A percentile compares a stretch with the other conserved stretches of the same genome.
Conservation (phyloP, 2,888 invertebrate species). For the Apodemia hepburni region DNA sequence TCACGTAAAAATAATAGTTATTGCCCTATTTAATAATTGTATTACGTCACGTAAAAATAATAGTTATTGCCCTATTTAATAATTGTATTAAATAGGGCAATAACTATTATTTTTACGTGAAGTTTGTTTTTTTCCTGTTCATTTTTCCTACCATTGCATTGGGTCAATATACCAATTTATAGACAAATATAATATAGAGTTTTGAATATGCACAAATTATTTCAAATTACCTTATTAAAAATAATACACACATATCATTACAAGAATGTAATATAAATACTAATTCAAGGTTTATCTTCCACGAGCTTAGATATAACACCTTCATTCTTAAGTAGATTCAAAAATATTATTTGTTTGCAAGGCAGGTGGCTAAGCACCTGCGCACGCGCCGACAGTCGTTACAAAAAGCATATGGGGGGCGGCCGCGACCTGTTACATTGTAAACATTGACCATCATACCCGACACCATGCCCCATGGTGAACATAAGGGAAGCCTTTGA, state of each 20-base stretch:
- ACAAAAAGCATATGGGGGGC: conserved; percentile 60
- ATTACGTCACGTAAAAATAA: too few relatives aligned
- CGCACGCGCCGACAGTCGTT: conserved; percentile 67
- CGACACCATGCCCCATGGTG: conserved; percentile 29
- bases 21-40: too few relatives aligned
- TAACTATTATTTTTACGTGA: too few relatives aligned
- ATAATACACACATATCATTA: not conserved
- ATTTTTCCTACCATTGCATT: too few relatives aligned
- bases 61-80: too few relatives aligned
- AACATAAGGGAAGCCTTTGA: conserved; percentile 61
- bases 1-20: too few relatives aligned
- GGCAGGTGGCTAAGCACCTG: conserved; percentile 78
- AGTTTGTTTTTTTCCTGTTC: too few relatives aligned
- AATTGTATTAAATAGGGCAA: too few relatives aligned
- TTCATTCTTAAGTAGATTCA: conserved; percentile 19
- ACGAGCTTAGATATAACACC: conserved; percentile 8
- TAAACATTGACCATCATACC: conserved; percentile 32
- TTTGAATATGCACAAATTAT: too few relatives aligned
- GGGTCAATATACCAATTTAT: too few relatives aligned
- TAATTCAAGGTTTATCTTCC: conserved; percentile 11
- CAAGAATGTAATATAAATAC: not conserved
- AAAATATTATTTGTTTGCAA: conserved; percentile 39
- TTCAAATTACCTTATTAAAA: too few relatives aligned
- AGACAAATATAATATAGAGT: too few relatives aligned
- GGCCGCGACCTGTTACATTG: conserved; percentile 42